phyloP scores from a whole-genome alignment of 2,888 invertebrate genomes.

The Phengaris alcon region DNA sequence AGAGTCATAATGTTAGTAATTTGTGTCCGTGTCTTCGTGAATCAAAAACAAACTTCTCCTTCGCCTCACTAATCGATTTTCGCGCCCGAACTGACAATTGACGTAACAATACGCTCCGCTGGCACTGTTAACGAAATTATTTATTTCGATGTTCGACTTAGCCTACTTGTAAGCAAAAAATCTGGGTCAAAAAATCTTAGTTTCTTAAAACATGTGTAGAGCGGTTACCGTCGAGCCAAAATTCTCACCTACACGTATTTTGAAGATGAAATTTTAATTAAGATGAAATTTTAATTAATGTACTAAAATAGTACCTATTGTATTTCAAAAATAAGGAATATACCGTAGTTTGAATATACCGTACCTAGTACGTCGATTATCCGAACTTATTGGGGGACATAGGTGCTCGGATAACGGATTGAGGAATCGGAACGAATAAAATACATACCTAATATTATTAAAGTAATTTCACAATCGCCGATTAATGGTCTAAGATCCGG shows the following conservation, averaged over 20 bases:
- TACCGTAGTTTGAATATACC: too few relatives aligned
- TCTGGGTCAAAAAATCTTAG: not conserved
- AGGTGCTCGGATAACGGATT: too few relatives aligned
- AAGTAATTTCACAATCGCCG: too few relatives aligned
- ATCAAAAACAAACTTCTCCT: not conserved
- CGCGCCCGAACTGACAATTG: constrained; percentile 20
- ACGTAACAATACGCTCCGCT: constrained; percentile 11
- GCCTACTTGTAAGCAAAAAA: not conserved
- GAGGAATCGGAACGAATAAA: too few relatives aligned
- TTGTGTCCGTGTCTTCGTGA: not conserved
- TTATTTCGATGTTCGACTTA: constrained; percentile 21
- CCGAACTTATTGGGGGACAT: too few relatives aligned
- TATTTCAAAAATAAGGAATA: too few relatives aligned
- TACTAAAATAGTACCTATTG: too few relatives aligned
- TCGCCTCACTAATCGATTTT: constrained; percentile 14
- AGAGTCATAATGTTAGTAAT: not conserved
- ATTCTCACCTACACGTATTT: not conserved
- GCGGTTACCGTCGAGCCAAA: not conserved
- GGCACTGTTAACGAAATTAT: not conserved
- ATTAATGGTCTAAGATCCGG: too few relatives aligned
- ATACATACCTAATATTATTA: too few relatives aligned
- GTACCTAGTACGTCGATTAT: too few relatives aligned
- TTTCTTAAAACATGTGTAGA: not conserved
- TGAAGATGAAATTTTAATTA: too few relatives aligned
- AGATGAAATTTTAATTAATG: too few relatives aligned